These are phyloP conservation scores for Corvus hawaiiensis DNA, from an alignment of 2,113 vertebrate genomes.

Conservation along the genomic window DNA sequence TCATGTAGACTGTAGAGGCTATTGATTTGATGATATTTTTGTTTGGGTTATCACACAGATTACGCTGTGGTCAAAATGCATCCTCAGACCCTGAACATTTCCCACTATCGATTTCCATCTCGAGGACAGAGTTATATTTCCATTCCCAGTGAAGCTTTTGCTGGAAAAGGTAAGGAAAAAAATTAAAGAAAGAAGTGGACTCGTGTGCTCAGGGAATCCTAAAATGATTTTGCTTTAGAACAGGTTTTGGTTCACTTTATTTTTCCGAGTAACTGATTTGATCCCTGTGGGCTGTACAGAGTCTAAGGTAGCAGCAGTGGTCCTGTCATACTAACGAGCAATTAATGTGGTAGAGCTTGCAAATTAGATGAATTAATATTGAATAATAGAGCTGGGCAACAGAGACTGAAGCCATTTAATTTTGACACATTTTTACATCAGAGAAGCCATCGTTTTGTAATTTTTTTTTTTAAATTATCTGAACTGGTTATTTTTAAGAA, in stretches of 20 bases:
- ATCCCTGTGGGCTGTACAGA: not conserved
- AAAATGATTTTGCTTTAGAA: not conserved
- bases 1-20: not conserved
- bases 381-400: not conserved
- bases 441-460: not conserved
- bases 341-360: not conserved
- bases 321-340: not conserved
- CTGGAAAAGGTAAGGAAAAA: conserved; percentile 73
- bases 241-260: not conserved
- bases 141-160: conserved; percentile 87
- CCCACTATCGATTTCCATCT: conserved; percentile 87
- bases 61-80: conserved; percentile 83
- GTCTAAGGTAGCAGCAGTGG: not conserved
- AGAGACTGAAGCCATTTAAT: not conserved
- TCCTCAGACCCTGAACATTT: conserved; percentile 72
- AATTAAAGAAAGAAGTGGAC: not conserved
- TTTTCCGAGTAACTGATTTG: not conserved
- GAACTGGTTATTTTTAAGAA: not conserved
- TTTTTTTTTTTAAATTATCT: not conserved
- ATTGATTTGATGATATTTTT: not conserved
- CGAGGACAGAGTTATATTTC: conserved; percentile 86
- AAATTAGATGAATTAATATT: not conserved
- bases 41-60: conserved; percentile 69
- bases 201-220: not conserved
- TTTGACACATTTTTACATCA: not conserved